Conservation (phyloP, 2,113 vertebrate species). For the Todiramphus saurophagus region DNA sequence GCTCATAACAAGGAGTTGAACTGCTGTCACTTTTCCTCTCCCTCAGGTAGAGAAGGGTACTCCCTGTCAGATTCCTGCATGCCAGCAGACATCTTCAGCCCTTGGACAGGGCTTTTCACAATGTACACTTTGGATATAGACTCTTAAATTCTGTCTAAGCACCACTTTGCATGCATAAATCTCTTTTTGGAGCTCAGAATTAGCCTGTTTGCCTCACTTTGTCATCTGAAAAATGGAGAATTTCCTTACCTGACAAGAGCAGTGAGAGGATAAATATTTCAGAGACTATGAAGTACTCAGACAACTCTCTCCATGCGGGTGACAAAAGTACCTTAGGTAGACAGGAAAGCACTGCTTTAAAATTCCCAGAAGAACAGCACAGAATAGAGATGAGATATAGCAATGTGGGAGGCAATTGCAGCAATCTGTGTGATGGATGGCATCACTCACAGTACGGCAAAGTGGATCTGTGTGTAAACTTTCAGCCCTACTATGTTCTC, state of each 20-base stretch:
- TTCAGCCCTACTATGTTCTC: fast-evolving
- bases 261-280: conserved; percentile 56
- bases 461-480: not conserved
- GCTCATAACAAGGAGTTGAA: not conserved
- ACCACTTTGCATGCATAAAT: conserved; percentile 14
- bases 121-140: not conserved
- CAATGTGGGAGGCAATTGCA: conserved; percentile 7
- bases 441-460: not conserved
- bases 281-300: conserved; percentile 8
- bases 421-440: conserved; percentile 2
- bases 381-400: conserved; percentile 4
- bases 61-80: not conserved
- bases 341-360: not conserved
- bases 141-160: conserved; percentile 7
- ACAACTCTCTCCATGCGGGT: not conserved
- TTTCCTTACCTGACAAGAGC: conserved; percentile 49
- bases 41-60: not conserved
- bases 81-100: not conserved
- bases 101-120: not conserved
- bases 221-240: conserved; percentile 36
- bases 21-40: not conserved
- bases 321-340: conserved; percentile 30
- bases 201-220: not conserved
- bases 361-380: not conserved
- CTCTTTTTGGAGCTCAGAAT: not conserved